Conservation (phyloP, 2,797 vertebrate genomes). For the Anniella stebbinsi region DNA sequence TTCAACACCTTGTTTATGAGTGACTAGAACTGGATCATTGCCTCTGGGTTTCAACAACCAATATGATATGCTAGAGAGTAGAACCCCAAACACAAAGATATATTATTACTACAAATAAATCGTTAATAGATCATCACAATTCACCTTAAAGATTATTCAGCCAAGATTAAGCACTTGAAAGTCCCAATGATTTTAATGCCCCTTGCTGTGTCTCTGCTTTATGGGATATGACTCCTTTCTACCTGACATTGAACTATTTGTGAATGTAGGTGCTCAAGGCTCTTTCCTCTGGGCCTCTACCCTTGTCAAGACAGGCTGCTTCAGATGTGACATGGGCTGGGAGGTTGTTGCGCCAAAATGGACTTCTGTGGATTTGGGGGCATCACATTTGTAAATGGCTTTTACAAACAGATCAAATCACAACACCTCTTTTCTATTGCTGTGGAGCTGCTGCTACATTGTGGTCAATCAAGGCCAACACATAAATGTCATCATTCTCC, state of each 20-base stretch:
- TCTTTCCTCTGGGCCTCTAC: no score
- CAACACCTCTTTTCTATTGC: no score
- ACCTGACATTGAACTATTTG: no score
- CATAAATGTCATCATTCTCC: not conserved
- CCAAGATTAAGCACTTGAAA: not conserved
- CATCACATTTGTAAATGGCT: not conserved
- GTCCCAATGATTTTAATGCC: not conserved
- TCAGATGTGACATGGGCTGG: not conserved
- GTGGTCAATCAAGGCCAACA: no score
- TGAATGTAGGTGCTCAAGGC: no score
- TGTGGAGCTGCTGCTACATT: not conserved
- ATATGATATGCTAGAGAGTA: not conserved
- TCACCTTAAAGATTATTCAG: not conserved
- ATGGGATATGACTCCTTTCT: no score
- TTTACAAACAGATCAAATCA: no score
- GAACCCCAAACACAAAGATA: not conserved
- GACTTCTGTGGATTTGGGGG: not conserved
- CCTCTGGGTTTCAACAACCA: not conserved
- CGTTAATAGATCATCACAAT: not conserved
- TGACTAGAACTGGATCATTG: not conserved
- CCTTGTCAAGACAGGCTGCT: not conserved
- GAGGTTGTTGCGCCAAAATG: no score
- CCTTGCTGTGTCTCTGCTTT: no score
- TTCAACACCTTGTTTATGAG: not conserved
- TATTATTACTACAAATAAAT: not conserved